Conservation (phyloP, 2,113 vertebrate genomes). For the Sylvia atricapilla region DNA sequence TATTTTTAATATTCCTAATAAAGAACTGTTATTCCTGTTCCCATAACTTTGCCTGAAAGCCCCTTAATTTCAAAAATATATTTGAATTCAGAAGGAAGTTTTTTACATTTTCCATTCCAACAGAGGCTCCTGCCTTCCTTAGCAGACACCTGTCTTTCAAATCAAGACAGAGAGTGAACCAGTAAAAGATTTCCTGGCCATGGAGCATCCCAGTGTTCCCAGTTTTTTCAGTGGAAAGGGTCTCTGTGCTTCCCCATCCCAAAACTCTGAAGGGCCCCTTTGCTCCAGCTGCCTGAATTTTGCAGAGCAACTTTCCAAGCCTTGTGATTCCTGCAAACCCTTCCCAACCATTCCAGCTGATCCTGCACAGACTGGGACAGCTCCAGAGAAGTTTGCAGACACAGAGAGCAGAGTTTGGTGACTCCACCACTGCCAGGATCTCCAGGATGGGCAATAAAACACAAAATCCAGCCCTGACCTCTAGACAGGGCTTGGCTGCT, state of each 20-base stretch:
- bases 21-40: neutral
- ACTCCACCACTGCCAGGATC: neutral
- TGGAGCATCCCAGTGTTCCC: neutral
- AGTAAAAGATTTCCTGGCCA: neutral
- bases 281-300: neutral
- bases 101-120: neutral
- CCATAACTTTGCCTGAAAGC: neutral
- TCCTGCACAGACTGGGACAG: neutral
- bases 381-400: neutral
- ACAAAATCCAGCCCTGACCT: neutral
- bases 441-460: neutral
- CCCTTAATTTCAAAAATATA: neutral
- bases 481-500: constrained; percentile 8
- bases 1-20: neutral
- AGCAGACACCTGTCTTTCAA: neutral
- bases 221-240: accelerated
- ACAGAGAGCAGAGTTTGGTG: neutral
- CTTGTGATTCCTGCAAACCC: neutral
- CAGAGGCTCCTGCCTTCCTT: neutral
- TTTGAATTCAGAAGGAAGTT: neutral
- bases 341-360: neutral
- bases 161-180: accelerated
- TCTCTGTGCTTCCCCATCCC: neutral
- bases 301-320: neutral
- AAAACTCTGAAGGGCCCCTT: neutral